Evolutionary conservation across 1,140 invertebrate species (phyloP).

Genomic region (Aphelenchoides besseyi): DNA sequence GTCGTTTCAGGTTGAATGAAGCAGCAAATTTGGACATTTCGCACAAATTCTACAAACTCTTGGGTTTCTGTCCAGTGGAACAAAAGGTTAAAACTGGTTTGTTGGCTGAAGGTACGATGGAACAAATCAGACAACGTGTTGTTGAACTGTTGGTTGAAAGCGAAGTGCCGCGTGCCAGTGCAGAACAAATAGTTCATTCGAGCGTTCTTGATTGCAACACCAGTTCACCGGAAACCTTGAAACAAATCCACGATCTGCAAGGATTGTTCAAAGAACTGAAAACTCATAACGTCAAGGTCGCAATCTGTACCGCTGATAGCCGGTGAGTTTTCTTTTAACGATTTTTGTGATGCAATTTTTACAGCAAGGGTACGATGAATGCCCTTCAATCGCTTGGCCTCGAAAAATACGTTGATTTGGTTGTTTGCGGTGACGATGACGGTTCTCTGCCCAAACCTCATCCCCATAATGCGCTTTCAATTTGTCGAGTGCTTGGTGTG

Average conservation of each 20-base stretch:
- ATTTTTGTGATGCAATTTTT: neutral
- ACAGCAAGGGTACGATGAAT: constrained; percentile 61
- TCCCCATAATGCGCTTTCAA: constrained; percentile 65
- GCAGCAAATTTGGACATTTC: constrained; percentile 41
- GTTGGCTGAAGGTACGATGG: constrained; percentile 65
- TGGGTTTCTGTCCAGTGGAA: constrained; percentile 63
- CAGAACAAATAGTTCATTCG: constrained; percentile 43
- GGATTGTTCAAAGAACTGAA: constrained; percentile 64
- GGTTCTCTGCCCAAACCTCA: constrained; percentile 64
- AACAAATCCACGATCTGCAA: constrained; percentile 63
- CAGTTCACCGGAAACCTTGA: constrained; percentile 52
- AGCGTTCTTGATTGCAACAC: constrained; percentile 51
- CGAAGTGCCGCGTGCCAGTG: constrained; percentile 54
- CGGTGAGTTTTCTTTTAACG: constrained; percentile 38
- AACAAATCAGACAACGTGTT: constrained; percentile 61
- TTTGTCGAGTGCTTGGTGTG: constrained; percentile 64
- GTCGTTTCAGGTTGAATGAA: constrained; percentile 43
- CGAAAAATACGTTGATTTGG: constrained; percentile 59
- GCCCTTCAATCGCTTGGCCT: constrained; percentile 61
- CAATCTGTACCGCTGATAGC: constrained; percentile 66
- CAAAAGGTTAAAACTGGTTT: constrained; percentile 64
- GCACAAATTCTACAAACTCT: constrained; percentile 63
- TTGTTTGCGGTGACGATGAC: constrained; percentile 66
- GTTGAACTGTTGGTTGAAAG: constrained; percentile 62
- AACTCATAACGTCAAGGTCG: constrained; percentile 65